These are phyloP conservation scores for Cabera pusaria DNA, from an alignment of 2,888 invertebrate species.

Conservation along the genomic window DNA sequence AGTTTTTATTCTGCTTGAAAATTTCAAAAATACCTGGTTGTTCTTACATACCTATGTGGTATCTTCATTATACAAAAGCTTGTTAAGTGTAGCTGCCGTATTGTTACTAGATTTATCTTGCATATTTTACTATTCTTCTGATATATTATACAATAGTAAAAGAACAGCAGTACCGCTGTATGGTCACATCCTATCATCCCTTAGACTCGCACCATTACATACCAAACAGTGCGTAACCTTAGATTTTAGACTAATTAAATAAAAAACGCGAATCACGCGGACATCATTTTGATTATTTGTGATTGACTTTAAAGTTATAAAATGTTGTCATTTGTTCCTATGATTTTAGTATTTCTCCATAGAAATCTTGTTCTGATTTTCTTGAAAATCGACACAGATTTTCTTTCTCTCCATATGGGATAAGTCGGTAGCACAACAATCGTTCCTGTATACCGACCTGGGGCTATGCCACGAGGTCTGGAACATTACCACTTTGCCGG, in stretches of 20 bases:
- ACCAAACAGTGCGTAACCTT: slow-evolving; percentile 78
- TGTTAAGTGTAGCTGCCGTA: too few relatives aligned
- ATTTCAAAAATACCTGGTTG: too few relatives aligned
- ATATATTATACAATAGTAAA: too few relatives aligned
- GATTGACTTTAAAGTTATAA: slow-evolving; percentile 69
- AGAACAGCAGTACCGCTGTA: slow-evolving; percentile 34
- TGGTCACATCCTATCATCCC: slow-evolving; percentile 60
- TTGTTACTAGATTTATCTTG: too few relatives aligned
- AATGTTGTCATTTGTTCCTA: slow-evolving; percentile 77
- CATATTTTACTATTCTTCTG: slow-evolving; percentile 8
- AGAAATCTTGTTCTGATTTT: slow-evolving; percentile 79
- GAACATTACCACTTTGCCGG: too few relatives aligned
- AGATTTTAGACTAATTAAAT: slow-evolving; percentile 59
- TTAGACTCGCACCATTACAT: slow-evolving; percentile 75
- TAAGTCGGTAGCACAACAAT: slow-evolving; percentile 56
- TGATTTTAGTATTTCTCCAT: slow-evolving; percentile 70
- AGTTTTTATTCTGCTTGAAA: too few relatives aligned
- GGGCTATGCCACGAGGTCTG: too few relatives aligned
- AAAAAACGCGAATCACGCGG: slow-evolving; percentile 69
- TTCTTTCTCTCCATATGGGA: slow-evolving; percentile 56
- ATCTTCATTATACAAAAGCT: too few relatives aligned
- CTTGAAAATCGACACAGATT: slow-evolving; percentile 80
- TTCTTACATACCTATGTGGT: too few relatives aligned
- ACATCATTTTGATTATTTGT: slow-evolving; percentile 74
- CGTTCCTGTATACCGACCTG: slow-evolving; percentile 62